phyloP scores from a whole-genome alignment of 1,140 invertebrate species.

The Charaxes varanes region DNA sequence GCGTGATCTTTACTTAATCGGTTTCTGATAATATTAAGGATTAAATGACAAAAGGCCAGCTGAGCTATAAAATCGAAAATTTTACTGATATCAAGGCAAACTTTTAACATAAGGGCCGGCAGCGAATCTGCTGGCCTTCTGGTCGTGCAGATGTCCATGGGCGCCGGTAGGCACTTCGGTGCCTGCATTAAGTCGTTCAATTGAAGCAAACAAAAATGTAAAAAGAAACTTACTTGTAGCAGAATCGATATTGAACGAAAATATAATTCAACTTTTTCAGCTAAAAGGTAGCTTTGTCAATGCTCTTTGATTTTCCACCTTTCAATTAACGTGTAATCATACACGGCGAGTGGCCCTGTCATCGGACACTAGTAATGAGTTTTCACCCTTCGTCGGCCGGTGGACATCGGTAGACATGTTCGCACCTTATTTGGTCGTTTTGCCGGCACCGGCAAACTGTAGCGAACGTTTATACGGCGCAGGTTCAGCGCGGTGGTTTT shows the following conservation, averaged over 20 bases:
- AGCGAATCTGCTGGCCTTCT: too few relatives aligned
- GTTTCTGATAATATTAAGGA: too few relatives aligned
- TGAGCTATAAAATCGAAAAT: too few relatives aligned
- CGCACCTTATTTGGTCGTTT: conserved; percentile 53
- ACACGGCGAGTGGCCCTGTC: conserved; percentile 64
- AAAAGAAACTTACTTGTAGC: too few relatives aligned
- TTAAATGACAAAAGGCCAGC: too few relatives aligned
- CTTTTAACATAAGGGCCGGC: too few relatives aligned
- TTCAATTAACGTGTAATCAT: conserved; percentile 73
- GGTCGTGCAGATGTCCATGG: too few relatives aligned
- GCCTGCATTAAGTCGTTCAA: too few relatives aligned
- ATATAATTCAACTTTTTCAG: conserved; percentile 47
- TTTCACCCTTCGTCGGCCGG: conserved; percentile 64
- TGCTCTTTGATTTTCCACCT: conserved; percentile 63
- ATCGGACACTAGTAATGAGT: conserved; percentile 69
- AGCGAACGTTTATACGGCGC: conserved; percentile 27
- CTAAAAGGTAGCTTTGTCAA: conserved; percentile 47
- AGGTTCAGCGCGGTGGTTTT: conserved; percentile 22
- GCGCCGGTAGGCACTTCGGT: too few relatives aligned
- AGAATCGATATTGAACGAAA: conserved; percentile 17
- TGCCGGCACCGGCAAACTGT: conserved; percentile 46
- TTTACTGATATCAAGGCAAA: too few relatives aligned
- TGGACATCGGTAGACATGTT: conserved; percentile 57
- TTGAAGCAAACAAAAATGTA: too few relatives aligned
- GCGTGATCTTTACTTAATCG: too few relatives aligned